Evolutionary conservation across 2,113 vertebrate species (phyloP).

Genomic region (Uropsilus gracilis): DNA sequence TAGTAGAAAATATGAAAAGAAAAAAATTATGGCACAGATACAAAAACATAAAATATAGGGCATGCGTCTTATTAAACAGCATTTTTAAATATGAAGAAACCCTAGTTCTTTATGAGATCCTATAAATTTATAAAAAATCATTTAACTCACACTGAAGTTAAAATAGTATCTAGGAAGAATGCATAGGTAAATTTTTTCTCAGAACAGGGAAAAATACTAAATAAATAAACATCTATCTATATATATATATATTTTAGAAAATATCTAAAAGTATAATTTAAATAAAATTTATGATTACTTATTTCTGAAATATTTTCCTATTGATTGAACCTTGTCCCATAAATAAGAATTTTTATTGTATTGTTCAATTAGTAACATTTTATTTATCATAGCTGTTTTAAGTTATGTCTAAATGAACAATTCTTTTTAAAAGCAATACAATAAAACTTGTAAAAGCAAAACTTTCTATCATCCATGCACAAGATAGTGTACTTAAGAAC

Average conservation of each 20-base stretch:
- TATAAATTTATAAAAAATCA: neutral
- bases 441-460: constrained; percentile 26
- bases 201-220: neutral
- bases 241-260: neutral
- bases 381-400: neutral
- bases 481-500: neutral
- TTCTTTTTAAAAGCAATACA: neutral
- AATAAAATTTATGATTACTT: neutral
- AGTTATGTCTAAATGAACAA: neutral
- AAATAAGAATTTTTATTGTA: neutral
- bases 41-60: neutral
- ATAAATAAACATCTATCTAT: neutral
- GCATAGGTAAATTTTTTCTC: neutral
- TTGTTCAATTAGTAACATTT: neutral
- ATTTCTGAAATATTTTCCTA: constrained; percentile 1
- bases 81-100: neutral
- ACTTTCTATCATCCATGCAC: neutral
- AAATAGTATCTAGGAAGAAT: neutral
- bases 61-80: neutral
- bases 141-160: neutral
- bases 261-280: neutral
- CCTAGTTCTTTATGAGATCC: neutral
- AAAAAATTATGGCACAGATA: neutral
- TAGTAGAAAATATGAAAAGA: neutral
- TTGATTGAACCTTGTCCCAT: neutral